These are phyloP conservation scores for Bucco capensis DNA, from an alignment of 2,113 vertebrate genomes.

Conservation along the genomic window DNA sequence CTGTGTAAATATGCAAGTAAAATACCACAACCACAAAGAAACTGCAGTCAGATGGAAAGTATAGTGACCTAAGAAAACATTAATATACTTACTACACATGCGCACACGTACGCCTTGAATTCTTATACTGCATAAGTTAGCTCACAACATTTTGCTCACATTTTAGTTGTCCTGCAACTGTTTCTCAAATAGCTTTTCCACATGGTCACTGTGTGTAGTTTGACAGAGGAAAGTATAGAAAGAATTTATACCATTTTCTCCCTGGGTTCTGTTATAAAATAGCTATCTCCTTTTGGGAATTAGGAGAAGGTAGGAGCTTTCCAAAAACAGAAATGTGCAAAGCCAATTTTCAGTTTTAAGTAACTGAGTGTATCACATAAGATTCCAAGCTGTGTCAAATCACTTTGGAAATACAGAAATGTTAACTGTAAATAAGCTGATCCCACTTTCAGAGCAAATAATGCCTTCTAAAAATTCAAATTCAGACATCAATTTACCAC, in stretches of 20 bases:
- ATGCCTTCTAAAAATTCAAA: background rate
- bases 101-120: background rate
- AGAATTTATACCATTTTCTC: background rate
- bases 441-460: background rate
- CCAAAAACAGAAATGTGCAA: background rate
- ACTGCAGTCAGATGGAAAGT: background rate
- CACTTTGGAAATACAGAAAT: background rate
- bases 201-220: background rate
- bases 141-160: background rate
- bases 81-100: background rate
- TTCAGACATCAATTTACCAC: background rate
- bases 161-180: background rate
- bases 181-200: slow-evolving; percentile 23
- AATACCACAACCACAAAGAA: background rate
- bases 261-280: background rate
- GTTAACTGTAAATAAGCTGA: background rate
- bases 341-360: slow-evolving; percentile 9
- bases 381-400: background rate
- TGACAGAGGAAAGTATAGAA: background rate
- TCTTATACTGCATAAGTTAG: background rate
- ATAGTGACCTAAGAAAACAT: background rate
- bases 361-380: background rate
- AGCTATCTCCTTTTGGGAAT: background rate
- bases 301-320: background rate
- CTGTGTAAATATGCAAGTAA: background rate